These are phyloP conservation scores for Pogonocherus hispidulus DNA, from an alignment of 2,888 invertebrate genomes.

Conservation along the genomic window DNA sequence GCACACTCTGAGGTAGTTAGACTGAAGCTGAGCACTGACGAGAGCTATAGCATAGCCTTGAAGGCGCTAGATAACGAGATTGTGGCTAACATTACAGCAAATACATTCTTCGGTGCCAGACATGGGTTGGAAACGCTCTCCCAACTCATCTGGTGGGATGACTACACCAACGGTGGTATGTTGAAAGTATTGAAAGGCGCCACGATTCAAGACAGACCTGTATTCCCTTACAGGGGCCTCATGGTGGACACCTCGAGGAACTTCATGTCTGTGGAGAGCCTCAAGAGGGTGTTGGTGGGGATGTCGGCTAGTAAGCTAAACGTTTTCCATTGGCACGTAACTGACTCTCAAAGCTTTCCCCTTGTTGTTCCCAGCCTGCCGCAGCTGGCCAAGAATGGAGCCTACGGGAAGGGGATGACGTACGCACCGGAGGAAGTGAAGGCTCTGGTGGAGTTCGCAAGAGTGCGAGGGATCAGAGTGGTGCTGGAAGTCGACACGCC, in stretches of 20 bases:
- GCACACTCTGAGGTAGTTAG: conserved; percentile 70
- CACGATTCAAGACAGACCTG: conserved; percentile 82
- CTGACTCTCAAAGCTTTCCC: conserved; percentile 95
- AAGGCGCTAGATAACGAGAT: conserved; percentile 69
- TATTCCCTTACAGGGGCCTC: conserved; percentile 85
- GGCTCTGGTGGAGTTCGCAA: conserved; percentile 82
- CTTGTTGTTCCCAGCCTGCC: conserved; percentile 83
- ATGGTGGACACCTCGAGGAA: conserved; percentile 93
- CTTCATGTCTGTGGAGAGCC: conserved; percentile 82
- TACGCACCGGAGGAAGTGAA: conserved; percentile 81
- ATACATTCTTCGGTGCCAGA: conserved; percentile 82
- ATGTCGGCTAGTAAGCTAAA: conserved; percentile 94
- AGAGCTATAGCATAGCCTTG: conserved; percentile 80
- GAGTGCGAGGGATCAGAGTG: conserved; percentile 87
- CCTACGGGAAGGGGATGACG: conserved; percentile 80
- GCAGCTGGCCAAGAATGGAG: conserved; percentile 85
- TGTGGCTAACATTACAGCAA: conserved; percentile 76
- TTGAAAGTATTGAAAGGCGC: conserved; percentile 78
- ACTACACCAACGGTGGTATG: conserved; percentile 71
- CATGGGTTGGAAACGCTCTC: conserved; percentile 84
- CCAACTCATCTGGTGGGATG: conserved; percentile 87
- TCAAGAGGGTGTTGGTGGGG: conserved; percentile 84
- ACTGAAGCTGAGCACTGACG: conserved; percentile 79
- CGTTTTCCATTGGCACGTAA: conserved; percentile 93
- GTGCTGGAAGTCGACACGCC: conserved; percentile 93